Conservation (phyloP, 2,888 invertebrate species). For the Napeogenes sylphis region DNA sequence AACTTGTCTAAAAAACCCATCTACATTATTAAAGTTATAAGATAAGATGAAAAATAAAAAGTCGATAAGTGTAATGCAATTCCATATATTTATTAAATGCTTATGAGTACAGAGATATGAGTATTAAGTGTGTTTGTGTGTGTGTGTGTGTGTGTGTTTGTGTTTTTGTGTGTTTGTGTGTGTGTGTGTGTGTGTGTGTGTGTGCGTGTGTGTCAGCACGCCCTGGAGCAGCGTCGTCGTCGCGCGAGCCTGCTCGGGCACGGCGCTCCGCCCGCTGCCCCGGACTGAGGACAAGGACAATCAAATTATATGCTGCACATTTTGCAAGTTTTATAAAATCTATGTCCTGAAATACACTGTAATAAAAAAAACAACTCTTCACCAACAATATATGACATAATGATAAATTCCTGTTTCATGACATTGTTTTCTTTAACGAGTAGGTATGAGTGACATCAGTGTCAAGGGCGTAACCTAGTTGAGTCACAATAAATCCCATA, state of each 20-base stretch:
- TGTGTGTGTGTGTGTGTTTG: background rate
- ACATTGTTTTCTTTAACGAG: background rate
- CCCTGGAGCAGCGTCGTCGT: constrained; percentile 76
- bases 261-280: constrained; percentile 79
- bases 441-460: background rate
- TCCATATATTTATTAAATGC: constrained; percentile 13
- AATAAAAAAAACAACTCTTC: too few species aligned
- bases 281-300: constrained; percentile 51
- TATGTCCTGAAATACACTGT: too few species aligned
- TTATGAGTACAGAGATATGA: constrained; percentile 11
- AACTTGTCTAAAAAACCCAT: background rate
- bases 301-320: background rate
- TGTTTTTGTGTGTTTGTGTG: background rate
- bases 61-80: constrained; percentile 6
- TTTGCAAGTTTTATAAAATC: too few species aligned
- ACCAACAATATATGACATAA: too few species aligned
- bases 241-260: constrained; percentile 80
- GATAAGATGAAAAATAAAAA: background rate
- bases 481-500: background rate
- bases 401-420: background rate
- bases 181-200: background rate
- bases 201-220: constrained; percentile 41
- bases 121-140: constrained; percentile 14
- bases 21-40: background rate
- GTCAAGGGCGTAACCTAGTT: background rate